Conservation (phyloP, 2,888 invertebrate species). For the Macropis europaea region DNA sequence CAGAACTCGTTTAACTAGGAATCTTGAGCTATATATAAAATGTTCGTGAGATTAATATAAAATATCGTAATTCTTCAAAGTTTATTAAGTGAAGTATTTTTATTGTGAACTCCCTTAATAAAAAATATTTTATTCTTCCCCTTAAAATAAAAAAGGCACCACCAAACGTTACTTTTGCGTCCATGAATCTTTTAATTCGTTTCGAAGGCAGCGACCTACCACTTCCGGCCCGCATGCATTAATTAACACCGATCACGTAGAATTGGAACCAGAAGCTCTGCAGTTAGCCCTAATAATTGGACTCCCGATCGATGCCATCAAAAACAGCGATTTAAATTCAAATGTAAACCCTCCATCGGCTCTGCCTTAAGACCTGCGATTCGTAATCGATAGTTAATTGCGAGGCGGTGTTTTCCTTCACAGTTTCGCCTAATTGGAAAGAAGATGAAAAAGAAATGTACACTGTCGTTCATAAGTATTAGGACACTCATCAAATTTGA, state of each 20-base stretch:
- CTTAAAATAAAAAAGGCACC: too few species aligned
- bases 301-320: constrained; percentile 30
- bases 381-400: constrained; percentile 20
- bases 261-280: neutral
- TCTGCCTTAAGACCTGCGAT: neutral
- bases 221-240: neutral
- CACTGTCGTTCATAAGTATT: too few species aligned
- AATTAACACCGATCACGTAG: constrained; percentile 40
- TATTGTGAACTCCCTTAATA: neutral
- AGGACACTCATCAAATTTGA: too few species aligned
- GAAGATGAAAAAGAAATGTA: neutral
- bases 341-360: constrained; percentile 15
- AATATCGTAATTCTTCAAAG: too few species aligned
- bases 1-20: too few species aligned
- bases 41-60: too few species aligned
- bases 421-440: neutral
- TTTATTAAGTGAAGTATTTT: too few species aligned
- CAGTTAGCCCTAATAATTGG: constrained; percentile 30
- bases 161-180: too few species aligned
- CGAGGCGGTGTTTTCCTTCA: neutral
- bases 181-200: too few species aligned
- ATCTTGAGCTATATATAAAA: too few species aligned
- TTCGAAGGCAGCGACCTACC: neutral
- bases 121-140: too few species aligned
- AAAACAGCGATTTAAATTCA: constrained; percentile 43